Base-by-base conservation (phyloP, 2,888 invertebrate species). In the Gibbula magus region DNA sequence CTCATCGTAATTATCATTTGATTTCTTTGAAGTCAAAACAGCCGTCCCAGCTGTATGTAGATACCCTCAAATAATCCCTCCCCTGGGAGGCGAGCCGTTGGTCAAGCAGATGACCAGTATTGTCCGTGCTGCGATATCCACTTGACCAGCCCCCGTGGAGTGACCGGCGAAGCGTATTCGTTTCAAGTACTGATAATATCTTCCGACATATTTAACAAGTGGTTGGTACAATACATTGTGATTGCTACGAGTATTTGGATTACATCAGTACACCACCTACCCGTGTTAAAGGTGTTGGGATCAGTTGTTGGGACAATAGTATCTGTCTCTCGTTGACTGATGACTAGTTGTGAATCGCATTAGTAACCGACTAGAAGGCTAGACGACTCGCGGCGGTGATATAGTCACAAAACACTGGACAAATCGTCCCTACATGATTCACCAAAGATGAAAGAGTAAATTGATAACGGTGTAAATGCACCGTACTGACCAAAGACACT, bases 181-280 rank as follows among this genome's bases (percentile, higher is more conserved):
- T 25, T 61, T 61, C 61, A 61, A 61, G 61, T 61, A 29, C 61
- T 29, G 61, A 61, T 61, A 61, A 61, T 61, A 61, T 61, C 61
- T 61, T 61, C 61, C 61, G 61, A 61, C 61, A 61, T 61, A 61
- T 61, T 61, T 61, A 61, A 61, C 61, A 61, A 61, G 61, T 61
- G 61, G 2, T 61, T 25, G 25, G 61, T 25, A 61, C 61, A 61
- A 61, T 61, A 61, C 29, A 29, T 61, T 61, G 61, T 61, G 61
- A 61, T 61, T 61, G 61, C 61, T 61, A 25, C 25, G 61, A 61
- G 61, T 61, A 61, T 61, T 61, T 61, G 29, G 29, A 29, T 61
- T 61, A 29, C 61, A 29, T 61, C 61, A 61, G 61, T 29, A 7
- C 61, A 16, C 29, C 61, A 29, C 61, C 61, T 61, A 29, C 61